A percentile compares a stretch with the other conserved stretches of the same genome.
These are phyloP conservation scores for Spongia lamella DNA, from an alignment of 37 sponge, comb jelly and placozoan genomes.

Conservation along the genomic window DNA sequence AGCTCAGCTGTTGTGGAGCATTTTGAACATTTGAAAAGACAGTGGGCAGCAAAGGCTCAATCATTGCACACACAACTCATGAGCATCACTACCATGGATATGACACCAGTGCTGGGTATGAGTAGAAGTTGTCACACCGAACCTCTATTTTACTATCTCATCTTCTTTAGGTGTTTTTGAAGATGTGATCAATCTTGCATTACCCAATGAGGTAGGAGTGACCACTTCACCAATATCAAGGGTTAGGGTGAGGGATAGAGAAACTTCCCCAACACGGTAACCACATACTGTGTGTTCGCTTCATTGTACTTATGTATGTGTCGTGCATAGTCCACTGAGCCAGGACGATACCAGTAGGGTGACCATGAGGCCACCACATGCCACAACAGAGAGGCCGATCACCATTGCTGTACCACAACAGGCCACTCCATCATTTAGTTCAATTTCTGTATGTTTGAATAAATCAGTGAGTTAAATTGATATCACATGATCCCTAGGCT, in stretches of 20 bases:
- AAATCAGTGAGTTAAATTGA: too few species aligned
- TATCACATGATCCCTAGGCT: constrained; percentile 20
- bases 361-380: too few species aligned
- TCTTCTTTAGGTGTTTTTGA: constrained; percentile 27
- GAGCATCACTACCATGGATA: constrained; percentile 37
- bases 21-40: constrained; percentile 71
- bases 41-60: constrained; percentile 82
- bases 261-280: not conserved
- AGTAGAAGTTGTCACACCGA: not conserved
- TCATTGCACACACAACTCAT: constrained; percentile 40
- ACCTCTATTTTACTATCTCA: not conserved
- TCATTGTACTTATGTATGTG: too few species aligned
- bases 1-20: constrained; percentile 63
- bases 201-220: too few species aligned
- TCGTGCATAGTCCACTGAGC: too few species aligned
- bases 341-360: not conserved
- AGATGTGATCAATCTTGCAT: constrained; percentile 8
- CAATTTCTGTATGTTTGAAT: too few species aligned
- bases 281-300: not conserved
- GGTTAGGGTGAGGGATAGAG: not conserved
- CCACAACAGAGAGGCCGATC: too few species aligned
- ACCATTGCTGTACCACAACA: too few species aligned
- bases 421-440: too few species aligned
- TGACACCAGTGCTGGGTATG: constrained; percentile 59
- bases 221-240: not conserved